Percentiles rank a stretch among this genome's conserved stretches.
Evolutionary conservation across 64 coral and sea anemone genomes (phyloP).

Genomic region (Montipora cactus): DNA sequence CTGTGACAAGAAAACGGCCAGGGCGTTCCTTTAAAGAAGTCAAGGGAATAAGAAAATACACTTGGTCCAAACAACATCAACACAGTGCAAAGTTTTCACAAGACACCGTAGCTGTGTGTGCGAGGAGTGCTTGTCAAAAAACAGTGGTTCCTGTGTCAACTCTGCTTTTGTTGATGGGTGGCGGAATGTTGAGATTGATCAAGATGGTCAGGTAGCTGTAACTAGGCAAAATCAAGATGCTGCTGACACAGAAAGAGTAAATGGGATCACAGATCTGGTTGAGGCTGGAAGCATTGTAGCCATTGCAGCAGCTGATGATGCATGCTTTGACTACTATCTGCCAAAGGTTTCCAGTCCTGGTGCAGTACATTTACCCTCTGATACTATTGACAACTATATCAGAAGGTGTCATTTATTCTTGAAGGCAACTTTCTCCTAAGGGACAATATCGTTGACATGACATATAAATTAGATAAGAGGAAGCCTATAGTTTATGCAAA

Average conservation of each 20-base stretch:
- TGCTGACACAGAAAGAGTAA: not conserved
- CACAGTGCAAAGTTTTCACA: conserved; percentile 29
- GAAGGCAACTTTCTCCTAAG: conserved; percentile 17
- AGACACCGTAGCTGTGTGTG: not conserved
- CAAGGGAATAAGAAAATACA: conserved; percentile 51
- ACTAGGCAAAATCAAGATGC: not conserved
- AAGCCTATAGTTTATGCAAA: too few species aligned
- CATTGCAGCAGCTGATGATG: conserved; percentile 35
- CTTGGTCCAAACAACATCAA: conserved; percentile 12
- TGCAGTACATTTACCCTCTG: not conserved
- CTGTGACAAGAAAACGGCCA: conserved; percentile 3
- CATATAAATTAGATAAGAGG: conserved; percentile 15
- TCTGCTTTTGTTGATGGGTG: conserved; percentile 43
- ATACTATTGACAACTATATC: conserved; percentile 44
- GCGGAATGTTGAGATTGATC: not conserved
- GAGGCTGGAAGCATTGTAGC: conserved; percentile 7
- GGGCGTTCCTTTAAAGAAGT: conserved; percentile 23
- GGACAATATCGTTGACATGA: conserved; percentile 60
- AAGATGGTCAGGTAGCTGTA: not conserved
- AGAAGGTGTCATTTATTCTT: not conserved
- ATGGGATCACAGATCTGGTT: not conserved
- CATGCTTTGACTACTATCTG: conserved; percentile 38
- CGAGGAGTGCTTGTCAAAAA: not conserved
- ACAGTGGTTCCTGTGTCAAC: conserved; percentile 29
- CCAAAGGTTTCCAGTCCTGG: conserved; percentile 34